These are phyloP conservation scores for Camptogramma bilineatum DNA, from an alignment of 2,888 invertebrate genomes.

Conservation along the genomic window DNA sequence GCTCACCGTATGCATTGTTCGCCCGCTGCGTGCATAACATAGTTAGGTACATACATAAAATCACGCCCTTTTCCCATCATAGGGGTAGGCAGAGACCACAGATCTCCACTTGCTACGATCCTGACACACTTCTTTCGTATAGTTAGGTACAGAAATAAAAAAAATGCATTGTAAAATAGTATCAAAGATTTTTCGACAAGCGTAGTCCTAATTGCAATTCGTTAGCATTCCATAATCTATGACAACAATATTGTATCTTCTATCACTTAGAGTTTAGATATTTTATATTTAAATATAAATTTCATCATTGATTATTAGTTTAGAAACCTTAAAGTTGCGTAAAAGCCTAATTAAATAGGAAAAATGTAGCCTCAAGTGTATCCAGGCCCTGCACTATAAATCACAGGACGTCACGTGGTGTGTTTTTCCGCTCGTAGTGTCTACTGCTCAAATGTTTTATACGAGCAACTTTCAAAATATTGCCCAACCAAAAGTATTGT, in stretches of 20 bases:
- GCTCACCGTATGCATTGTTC: too few species aligned
- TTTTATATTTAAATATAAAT: neutral
- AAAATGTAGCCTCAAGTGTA: conserved; percentile 16
- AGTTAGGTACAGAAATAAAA: too few species aligned
- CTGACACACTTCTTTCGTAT: too few species aligned
- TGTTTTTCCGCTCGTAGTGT: conserved; percentile 39
- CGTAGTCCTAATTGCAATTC: too few species aligned
- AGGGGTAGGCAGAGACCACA: too few species aligned
- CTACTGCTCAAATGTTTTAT: conserved; percentile 3
- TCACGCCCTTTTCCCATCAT: too few species aligned
- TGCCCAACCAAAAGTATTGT: neutral
- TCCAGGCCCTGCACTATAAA: conserved; percentile 49
- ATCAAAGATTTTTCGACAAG: too few species aligned
- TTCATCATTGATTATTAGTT: neutral
- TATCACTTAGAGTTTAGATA: neutral
- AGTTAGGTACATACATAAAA: too few species aligned
- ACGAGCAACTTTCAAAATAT: neutral
- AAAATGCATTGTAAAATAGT: too few species aligned
- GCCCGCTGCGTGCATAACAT: too few species aligned
- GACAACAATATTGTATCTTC: neutral
- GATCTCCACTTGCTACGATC: too few species aligned
- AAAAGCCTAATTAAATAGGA: conserved; percentile 17
- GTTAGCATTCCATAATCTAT: too few species aligned
- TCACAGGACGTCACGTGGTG: conserved; percentile 67
- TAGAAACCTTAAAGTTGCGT: conserved; percentile 6